phyloP scores from a whole-genome alignment of 2,888 invertebrate genomes.

The Margaritifera margaritifera region DNA sequence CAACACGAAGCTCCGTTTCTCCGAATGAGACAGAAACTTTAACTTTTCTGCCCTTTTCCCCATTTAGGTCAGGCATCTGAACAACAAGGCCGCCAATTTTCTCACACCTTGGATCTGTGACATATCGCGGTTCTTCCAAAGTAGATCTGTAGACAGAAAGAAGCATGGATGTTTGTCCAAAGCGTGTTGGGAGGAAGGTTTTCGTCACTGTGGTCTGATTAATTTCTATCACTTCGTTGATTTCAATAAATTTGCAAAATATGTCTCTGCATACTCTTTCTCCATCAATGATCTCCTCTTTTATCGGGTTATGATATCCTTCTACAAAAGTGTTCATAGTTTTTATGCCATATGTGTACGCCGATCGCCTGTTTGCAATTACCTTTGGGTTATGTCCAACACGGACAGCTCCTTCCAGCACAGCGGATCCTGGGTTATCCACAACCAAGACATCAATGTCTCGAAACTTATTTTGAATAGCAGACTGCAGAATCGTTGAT shows the following conservation, averaged over 20 bases:
- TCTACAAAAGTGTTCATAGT: background rate
- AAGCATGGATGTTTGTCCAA: background rate
- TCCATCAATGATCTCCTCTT: background rate
- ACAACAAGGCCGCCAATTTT: conserved; percentile 3
- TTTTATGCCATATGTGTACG: conserved; percentile 8
- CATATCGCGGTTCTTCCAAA: conserved; percentile 2
- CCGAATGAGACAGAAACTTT: conserved; percentile 7
- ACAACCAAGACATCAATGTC: conserved; percentile 1
- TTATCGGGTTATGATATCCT: background rate
- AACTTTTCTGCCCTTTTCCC: background rate
- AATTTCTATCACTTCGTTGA: conserved; percentile 4
- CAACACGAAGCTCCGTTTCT: conserved; percentile 8
- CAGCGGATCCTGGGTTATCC: conserved; percentile 6
- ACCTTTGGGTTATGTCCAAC: conserved; percentile 5
- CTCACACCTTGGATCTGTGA: conserved; percentile 8
- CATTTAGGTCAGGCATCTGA: conserved; percentile 7
- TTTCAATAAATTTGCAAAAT: conserved; percentile 1
- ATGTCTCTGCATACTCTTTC: background rate
- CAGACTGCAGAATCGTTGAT: conserved; percentile 8
- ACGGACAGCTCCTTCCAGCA: conserved; percentile 15
- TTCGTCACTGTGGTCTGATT: background rate
- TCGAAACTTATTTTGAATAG: conserved; percentile 4
- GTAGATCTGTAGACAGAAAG: conserved; percentile 8
- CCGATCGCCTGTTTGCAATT: background rate
- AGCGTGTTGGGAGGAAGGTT: background rate